phyloP scores from a whole-genome alignment of 2,888 invertebrate genomes.

The Lysandra bellargus region DNA sequence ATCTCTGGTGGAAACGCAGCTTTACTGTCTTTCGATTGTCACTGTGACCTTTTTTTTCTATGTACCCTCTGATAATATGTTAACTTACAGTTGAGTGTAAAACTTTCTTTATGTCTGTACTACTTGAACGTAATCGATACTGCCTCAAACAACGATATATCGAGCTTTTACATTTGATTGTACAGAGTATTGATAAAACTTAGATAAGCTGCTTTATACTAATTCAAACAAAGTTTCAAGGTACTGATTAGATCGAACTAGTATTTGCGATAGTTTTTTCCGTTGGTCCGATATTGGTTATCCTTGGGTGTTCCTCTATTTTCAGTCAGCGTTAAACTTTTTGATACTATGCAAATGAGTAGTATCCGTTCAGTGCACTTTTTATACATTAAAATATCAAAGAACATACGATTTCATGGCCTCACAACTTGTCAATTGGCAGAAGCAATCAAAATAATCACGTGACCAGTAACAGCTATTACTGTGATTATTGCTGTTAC shows the following conservation, averaged over 20 bases:
- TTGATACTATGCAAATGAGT: not conserved
- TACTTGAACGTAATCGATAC: not conserved
- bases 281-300: not conserved
- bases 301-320: not conserved
- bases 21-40: not conserved
- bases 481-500: not conserved
- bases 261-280: not conserved
- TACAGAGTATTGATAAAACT: not conserved
- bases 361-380: not conserved
- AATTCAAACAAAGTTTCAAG: not conserved
- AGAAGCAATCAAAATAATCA: not conserved
- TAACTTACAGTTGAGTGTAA: constrained; percentile 12
- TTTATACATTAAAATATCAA: not conserved
- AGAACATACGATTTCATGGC: not conserved
- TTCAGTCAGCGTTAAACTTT: not conserved
- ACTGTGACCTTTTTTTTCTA: not conserved
- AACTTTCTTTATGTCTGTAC: constrained; percentile 6
- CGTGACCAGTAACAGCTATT: constrained; percentile 5
- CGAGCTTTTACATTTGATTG: constrained; percentile 23
- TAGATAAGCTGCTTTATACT: constrained; percentile 4
- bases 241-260: not conserved
- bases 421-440: not conserved
- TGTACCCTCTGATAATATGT: not conserved
- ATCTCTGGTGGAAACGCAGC: too few species aligned
- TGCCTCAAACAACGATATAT: constrained; percentile 22